These are phyloP conservation scores for Eupristina koningsbergeri DNA, from an alignment of 1,140 invertebrate species.

Conservation along the genomic window DNA sequence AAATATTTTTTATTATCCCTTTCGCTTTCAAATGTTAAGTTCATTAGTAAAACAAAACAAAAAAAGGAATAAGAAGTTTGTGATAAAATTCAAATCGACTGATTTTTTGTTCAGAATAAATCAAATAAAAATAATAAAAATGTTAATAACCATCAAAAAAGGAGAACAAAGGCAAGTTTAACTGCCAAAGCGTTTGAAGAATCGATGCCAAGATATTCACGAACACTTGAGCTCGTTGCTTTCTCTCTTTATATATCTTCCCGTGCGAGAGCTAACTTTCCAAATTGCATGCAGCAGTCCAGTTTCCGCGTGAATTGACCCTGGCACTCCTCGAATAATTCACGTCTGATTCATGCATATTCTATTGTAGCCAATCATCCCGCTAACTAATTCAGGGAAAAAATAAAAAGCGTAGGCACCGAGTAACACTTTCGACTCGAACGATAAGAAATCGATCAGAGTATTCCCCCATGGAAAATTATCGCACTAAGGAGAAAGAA, in stretches of 20 bases:
- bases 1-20: not conserved
- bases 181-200: conserved; percentile 27
- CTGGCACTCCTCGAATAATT: conserved; percentile 40
- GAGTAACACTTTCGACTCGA: conserved; percentile 32
- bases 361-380: conserved; percentile 30
- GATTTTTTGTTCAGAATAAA: conserved; percentile 28
- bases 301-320: conserved; percentile 38
- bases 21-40: not conserved
- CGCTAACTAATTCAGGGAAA: conserved; percentile 29
- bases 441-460: conserved; percentile 19
- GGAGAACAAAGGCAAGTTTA: conserved; percentile 18
- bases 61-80: not conserved
- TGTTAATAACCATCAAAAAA: not conserved
- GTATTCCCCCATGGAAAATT: not conserved
- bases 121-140: conserved; percentile 9
- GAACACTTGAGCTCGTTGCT: conserved; percentile 23
- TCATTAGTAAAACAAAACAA: not conserved
- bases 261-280: conserved; percentile 35
- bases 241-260: conserved; percentile 39
- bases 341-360: conserved; percentile 37
- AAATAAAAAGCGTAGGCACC: not conserved
- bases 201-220: conserved; percentile 32
- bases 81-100: not conserved
- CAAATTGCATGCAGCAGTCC: conserved; percentile 29
- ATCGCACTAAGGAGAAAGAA: not conserved